Conservation (phyloP, 2,888 invertebrate species). For the Plagiodera versicolora region DNA sequence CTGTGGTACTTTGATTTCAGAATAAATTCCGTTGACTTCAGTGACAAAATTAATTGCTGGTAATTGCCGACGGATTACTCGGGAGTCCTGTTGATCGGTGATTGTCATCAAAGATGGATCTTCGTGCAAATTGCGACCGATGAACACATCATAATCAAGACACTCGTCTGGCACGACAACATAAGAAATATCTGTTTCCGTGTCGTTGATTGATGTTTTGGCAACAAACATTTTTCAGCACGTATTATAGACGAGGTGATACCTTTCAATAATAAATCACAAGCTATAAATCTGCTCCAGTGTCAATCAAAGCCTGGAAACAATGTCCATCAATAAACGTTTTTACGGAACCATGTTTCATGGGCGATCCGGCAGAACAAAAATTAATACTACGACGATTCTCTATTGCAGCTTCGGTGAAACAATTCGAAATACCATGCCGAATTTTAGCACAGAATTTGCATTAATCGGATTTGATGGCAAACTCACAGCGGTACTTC, state of each 20-base stretch:
- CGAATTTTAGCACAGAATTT: background rate
- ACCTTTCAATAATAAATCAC: background rate
- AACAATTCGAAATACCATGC: slow-evolving; percentile 5
- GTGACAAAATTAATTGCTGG: slow-evolving; percentile 17
- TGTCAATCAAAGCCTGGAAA: background rate
- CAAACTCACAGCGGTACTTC: background rate
- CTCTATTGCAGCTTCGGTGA: slow-evolving; percentile 4
- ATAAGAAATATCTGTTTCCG: too few species aligned
- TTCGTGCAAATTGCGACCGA: slow-evolving; percentile 21
- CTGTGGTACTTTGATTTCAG: slow-evolving; percentile 19
- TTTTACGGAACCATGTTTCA: background rate
- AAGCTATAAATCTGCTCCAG: background rate
- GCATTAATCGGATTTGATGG: background rate
- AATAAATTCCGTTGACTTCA: slow-evolving; percentile 4
- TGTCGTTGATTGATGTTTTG: background rate
- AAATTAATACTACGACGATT: background rate
- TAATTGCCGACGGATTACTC: slow-evolving; percentile 13
- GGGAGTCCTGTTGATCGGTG: slow-evolving; percentile 21
- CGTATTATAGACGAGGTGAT: background rate
- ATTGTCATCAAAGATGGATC: slow-evolving; percentile 22
- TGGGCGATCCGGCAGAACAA: background rate
- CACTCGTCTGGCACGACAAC: background rate
- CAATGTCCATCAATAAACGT: background rate
- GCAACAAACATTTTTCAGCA: background rate
- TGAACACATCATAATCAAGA: background rate